Evolutionary conservation across 2,888 invertebrate genomes (phyloP).

Genomic region (Drosophila barbarae): DNA sequence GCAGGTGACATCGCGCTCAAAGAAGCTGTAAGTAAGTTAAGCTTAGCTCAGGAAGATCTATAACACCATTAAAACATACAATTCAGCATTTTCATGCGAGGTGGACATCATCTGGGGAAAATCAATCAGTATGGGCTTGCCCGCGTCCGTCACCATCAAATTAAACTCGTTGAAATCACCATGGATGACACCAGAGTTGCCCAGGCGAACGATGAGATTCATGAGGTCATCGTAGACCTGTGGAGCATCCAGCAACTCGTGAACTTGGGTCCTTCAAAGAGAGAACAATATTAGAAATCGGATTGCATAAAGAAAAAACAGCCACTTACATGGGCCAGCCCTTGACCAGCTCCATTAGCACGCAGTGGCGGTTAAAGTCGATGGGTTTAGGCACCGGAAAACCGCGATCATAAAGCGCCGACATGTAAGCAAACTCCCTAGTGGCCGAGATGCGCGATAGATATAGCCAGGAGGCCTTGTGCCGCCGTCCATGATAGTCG

Average conservation of each 20-base stretch:
- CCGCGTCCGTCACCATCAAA: slow-evolving; percentile 90
- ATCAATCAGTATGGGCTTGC: slow-evolving; percentile 93
- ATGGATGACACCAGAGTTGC: slow-evolving; percentile 97
- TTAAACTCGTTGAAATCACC: slow-evolving; percentile 99
- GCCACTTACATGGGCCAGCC: slow-evolving; percentile 88
- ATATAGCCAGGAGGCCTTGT: slow-evolving; percentile 96
- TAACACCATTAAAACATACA: slow-evolving; percentile 80
- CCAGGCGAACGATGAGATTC: slow-evolving; percentile 93
- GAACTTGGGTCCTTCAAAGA: slow-evolving; percentile 83
- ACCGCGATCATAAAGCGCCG: slow-evolving; percentile 91
- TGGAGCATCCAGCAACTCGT: slow-evolving; percentile 85
- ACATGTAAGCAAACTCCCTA: slow-evolving; percentile 99
- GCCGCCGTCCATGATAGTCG: slow-evolving; percentile 96
- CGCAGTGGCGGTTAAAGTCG: slow-evolving; percentile 96
- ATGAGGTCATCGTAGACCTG: slow-evolving; percentile 95
- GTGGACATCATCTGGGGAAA: slow-evolving; percentile 99
- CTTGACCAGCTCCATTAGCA: slow-evolving; percentile 95
- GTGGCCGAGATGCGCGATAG: slow-evolving; percentile 97
- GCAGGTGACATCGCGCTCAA: slow-evolving; percentile 96
- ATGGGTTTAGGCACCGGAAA: slow-evolving; percentile 98
- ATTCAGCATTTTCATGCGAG: slow-evolving; percentile 93
- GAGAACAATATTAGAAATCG: not conserved
- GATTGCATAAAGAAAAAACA: not conserved
- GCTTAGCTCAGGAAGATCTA: not conserved
- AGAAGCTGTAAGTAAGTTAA: slow-evolving; percentile 83